Conservation (phyloP, 2,888 invertebrate species). For the Rhimphoctona megacephalus region DNA sequence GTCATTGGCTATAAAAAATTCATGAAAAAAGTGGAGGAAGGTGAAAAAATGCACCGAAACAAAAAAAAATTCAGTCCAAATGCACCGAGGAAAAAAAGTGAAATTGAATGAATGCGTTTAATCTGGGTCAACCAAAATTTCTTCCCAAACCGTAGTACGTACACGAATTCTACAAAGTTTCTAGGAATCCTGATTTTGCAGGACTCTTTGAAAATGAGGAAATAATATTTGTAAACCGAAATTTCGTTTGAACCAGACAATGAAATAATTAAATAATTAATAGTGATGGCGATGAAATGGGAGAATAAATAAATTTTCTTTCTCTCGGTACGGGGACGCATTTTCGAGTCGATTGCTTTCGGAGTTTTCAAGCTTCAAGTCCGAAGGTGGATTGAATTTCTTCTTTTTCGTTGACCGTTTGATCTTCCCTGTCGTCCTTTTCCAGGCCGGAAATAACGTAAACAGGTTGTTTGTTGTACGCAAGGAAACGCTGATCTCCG, state of each 20-base stretch:
- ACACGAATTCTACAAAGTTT: not conserved
- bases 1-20: constrained; percentile 33
- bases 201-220: not conserved
- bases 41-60: not conserved
- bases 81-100: constrained; percentile 16
- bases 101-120: constrained; percentile 1
- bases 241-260: constrained; percentile 28
- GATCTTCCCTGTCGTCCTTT: constrained; percentile 84
- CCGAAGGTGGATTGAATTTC: not conserved
- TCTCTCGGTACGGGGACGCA: constrained; percentile 24
- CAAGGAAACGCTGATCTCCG: constrained; percentile 86
- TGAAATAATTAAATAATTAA: constrained; percentile 12
- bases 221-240: not conserved
- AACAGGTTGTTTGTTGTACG: constrained; percentile 88
- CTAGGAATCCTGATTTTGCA: not conserved
- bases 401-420: constrained; percentile 32
- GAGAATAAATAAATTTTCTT: constrained; percentile 33
- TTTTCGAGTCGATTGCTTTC: not conserved
- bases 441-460: constrained; percentile 90
- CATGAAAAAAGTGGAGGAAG: not conserved
- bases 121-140: constrained; percentile 27
- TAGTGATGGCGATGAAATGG: constrained; percentile 8
- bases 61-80: not conserved
- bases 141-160: not conserved
- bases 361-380: constrained; percentile 18